Evolutionary conservation across 2,888 invertebrate genomes (phyloP).

Genomic region (Calameuta idolon): DNA sequence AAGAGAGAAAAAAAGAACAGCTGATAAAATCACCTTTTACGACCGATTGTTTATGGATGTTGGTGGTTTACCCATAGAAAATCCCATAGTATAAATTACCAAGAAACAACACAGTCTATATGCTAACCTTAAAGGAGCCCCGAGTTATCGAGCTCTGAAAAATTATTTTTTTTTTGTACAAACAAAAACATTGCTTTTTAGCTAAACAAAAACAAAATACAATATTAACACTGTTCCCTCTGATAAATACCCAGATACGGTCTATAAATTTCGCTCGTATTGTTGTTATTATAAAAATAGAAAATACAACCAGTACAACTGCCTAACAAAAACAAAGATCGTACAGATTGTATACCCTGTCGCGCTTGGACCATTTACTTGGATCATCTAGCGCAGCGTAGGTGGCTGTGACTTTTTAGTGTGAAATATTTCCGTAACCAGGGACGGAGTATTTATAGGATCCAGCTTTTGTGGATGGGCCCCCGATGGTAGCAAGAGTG

Average conservation of each 20-base stretch:
- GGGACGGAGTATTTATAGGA: conserved; percentile 8
- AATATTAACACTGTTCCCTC: neutral
- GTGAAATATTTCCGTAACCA: conserved; percentile 13
- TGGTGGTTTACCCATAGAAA: neutral
- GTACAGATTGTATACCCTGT: neutral
- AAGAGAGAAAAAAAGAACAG: neutral
- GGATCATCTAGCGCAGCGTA: neutral
- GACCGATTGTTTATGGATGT: neutral
- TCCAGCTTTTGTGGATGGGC: neutral
- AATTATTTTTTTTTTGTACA: neutral
- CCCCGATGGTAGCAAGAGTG: conserved; percentile 5
- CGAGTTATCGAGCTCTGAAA: accelerated
- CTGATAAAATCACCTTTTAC: neutral
- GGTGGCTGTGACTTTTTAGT: conserved; percentile 2
- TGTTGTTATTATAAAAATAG: neutral
- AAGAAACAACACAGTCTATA: neutral
- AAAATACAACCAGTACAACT: no score
- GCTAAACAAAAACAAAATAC: neutral
- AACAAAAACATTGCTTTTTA: neutral
- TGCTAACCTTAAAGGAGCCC: neutral
- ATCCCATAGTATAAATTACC: neutral
- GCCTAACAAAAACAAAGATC: neutral
- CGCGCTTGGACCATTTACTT: neutral
- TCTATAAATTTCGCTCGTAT: neutral
- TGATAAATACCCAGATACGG: neutral